Evolutionary conservation across 2,888 invertebrate species (phyloP).

Genomic region (Oligia strigilis): DNA sequence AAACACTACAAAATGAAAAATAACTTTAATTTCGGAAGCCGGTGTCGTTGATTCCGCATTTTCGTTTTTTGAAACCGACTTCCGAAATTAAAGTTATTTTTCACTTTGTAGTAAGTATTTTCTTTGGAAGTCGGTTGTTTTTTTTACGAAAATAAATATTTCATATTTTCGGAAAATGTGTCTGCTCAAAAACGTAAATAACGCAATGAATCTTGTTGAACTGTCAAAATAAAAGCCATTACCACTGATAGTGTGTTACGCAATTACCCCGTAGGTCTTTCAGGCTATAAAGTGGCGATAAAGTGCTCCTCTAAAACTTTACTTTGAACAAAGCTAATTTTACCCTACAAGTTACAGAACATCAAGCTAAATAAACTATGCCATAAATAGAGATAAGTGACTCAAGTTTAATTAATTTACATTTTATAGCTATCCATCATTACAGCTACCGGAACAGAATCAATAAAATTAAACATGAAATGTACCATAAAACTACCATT

Average conservation of each 20-base stretch:
- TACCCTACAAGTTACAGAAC: background rate
- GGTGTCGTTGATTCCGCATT: no score
- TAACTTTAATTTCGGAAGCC: no score
- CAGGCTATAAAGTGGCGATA: background rate
- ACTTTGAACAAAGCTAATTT: background rate
- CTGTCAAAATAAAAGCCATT: background rate
- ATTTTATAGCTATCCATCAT: slow-evolving; percentile 47
- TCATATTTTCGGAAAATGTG: background rate
- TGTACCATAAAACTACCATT: slow-evolving; percentile 55
- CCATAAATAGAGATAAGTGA: slow-evolving; percentile 30
- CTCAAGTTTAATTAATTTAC: slow-evolving; percentile 41
- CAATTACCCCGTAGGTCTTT: background rate
- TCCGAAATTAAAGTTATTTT: no score
- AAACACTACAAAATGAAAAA: no score
- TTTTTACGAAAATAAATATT: no score
- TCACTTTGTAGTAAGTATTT: no score
- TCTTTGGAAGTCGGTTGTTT: no score
- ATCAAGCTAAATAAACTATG: slow-evolving; percentile 18
- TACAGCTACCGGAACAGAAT: slow-evolving; percentile 54
- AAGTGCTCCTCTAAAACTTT: background rate
- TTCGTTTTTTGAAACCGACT: no score
- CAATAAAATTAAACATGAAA: slow-evolving; percentile 57
- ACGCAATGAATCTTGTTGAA: background rate
- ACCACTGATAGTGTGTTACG: background rate
- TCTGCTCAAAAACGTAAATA: background rate